Evolutionary conservation across 64 coral and sea anemone species (phyloP).

Genomic region (Pachyseris speciosa): DNA sequence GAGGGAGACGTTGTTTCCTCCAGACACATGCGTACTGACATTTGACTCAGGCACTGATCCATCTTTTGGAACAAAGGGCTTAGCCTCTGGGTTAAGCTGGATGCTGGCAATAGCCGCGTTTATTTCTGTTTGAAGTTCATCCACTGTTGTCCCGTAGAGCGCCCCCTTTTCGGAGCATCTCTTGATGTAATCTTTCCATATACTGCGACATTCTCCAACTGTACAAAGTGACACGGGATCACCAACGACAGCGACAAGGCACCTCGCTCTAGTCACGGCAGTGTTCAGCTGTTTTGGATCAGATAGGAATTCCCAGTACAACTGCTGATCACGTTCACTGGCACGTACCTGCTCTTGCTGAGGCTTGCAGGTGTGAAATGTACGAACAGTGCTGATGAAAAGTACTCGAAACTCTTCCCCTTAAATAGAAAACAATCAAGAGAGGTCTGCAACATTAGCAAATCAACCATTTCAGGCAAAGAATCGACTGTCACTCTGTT

Average conservation of each 20-base stretch:
- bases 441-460: not conserved
- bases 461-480: not conserved
- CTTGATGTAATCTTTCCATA: conserved; percentile 77
- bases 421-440: not conserved
- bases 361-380: conserved; percentile 45
- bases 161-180: conserved; percentile 44
- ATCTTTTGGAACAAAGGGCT: conserved; percentile 39
- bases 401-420: conserved; percentile 60
- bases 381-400: conserved; percentile 70
- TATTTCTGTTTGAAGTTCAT: conserved; percentile 48
- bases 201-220: conserved; percentile 55
- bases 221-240: conserved; percentile 83
- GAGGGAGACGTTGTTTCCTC: not conserved
- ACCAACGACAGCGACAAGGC: conserved; percentile 74
- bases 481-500: too few relatives aligned
- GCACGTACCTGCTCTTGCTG: not conserved
- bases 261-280: conserved; percentile 78
- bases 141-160: conserved; percentile 47
- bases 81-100: conserved; percentile 37
- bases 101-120: not conserved
- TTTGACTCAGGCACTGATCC: not conserved
- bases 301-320: conserved; percentile 79
- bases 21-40: not conserved
- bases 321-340: not conserved
- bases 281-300: conserved; percentile 84